Percentiles rank a stretch among this genome's conserved stretches.
These are phyloP conservation scores for Agonopterix alstromeriana DNA, from an alignment of 2,888 invertebrate genomes.

Conservation along the genomic window DNA sequence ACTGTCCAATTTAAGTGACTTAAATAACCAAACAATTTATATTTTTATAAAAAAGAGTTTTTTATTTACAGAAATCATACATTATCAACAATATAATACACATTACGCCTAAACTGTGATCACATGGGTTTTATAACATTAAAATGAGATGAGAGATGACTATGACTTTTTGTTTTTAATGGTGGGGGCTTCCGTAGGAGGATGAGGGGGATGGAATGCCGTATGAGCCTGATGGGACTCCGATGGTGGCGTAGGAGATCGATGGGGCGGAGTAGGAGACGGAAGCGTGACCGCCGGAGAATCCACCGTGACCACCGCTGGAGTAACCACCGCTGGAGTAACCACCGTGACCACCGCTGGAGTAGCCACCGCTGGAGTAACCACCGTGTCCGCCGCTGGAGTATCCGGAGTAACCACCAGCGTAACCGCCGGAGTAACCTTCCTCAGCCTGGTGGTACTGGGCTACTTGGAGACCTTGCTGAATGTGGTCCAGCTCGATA, in stretches of 20 bases:
- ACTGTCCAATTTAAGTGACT: not conserved
- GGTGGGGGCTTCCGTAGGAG: conserved; percentile 65
- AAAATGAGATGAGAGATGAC: conserved; percentile 60
- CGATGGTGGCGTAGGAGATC: conserved; percentile 53
- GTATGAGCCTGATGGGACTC: conserved; percentile 65
- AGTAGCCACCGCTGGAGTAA: conserved; percentile 27
- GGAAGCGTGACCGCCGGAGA: conserved; percentile 35
- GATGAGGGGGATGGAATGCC: conserved; percentile 61
- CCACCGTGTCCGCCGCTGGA: conserved; percentile 30
- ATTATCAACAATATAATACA: conserved; percentile 66
- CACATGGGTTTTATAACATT: conserved; percentile 62
- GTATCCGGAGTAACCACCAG: conserved; percentile 24
- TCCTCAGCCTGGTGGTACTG: conserved; percentile 87
- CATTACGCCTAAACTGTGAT: conserved; percentile 63
- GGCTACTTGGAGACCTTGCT: conserved; percentile 91
- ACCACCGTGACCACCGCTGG: conserved; percentile 54
- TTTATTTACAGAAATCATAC: conserved; percentile 76
- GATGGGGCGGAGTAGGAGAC: conserved; percentile 44
- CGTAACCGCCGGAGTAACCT: conserved; percentile 48
- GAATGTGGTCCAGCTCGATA: conserved; percentile 89
- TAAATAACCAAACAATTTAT: conserved; percentile 1
- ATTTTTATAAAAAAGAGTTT: conserved; percentile 15
- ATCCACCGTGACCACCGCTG: conserved; percentile 17
- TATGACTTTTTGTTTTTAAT: conserved; percentile 49
- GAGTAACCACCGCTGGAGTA: conserved; percentile 62